Base-by-base conservation (phyloP, 2,113 vertebrate genomes). In the Epinephelus moara region DNA sequence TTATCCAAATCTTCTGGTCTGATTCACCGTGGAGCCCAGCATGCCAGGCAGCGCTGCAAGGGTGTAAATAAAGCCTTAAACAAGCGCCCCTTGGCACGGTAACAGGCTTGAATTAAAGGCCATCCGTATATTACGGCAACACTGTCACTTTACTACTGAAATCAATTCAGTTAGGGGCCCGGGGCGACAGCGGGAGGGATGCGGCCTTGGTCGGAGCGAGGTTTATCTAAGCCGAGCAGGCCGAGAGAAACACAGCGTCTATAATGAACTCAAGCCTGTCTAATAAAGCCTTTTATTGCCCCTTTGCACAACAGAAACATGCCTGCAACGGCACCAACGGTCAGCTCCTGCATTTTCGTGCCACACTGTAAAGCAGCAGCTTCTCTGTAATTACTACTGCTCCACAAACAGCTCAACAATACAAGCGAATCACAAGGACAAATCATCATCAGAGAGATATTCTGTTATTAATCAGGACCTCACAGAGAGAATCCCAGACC, bases 141-240 rank as follows among this genome's bases (percentile, higher is more conserved):
- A 92, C 94, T 96, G 96, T 97, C 96, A 96, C 96, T 98, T 97
- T 97, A 98, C 96, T 96, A 96, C 95, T 88, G 91, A 93, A 96
- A 97, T 98, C 96, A 97, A 97, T 97, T 96, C 90, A 91, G 85
- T 67, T 81, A 95, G 94, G 8, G 95, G 95, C 96, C 94, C 62
- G 88, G 93, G 92, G 95, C 93, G 92, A 92, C 94, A 93, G 93
- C 50, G 78, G 92, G 95, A 95, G 93, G 95, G 94, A 96, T 91
- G 93, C 94, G 92, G 93, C 95, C 95, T 94, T 95, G 94, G 96
- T 95, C 81, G 47, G 94, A 95, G 88, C 57, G 91, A 92, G 95
- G 95, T 97, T 98, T 98, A 98, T 98, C 97, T 97, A 92, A 92
- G 91, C 92, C 75, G 57, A 91, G 91, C 96, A 98, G 97, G 95